Base-by-base conservation (phyloP, 2,113 vertebrate species). In the Pithys albifrons region DNA sequence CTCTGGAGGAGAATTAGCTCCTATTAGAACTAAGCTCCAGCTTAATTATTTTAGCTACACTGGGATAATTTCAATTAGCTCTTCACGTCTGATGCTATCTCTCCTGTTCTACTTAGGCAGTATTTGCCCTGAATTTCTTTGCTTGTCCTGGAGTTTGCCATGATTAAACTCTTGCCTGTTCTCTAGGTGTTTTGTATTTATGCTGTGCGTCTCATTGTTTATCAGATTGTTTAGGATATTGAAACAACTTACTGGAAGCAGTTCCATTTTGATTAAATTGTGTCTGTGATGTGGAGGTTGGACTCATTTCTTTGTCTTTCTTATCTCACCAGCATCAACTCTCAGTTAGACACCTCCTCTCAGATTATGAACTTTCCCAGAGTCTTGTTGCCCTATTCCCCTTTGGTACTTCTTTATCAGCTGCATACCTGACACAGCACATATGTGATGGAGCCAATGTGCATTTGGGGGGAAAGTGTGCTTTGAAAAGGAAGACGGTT, bases 21-120 rank as follows among this genome's bases (percentile, higher is more conserved):
- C 51, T 78, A 85, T 87, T 61, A 94, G 55, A 77, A 59, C n/a
- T 71, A 67, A 92, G 48, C 39, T 88, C 73, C 62, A 58, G 45
- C 51, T 62, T 95, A 79, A 89, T 97, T 86, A 82, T 95, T 92
- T 91, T 61, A 93, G 69, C 62, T 76, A 46, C 49, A 35, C 19
- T 80, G 76, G 80, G 70, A 85, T 88, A 58, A 92, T 92, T 91
- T 96, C 66, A 94, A 93, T 97, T 90, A 97, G 84, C 75, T 95
- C 28, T 59, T 80, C 80, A n/a, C 62, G 74, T 89, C 85, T 79
- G 83, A 89, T 94, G 58, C 20, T 77, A 19, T 85, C 59, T 74
- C 12, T 59, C 5, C 46, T 57, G n/a, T 88, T 80, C 90, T 66
- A 15, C 80, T 81, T 79, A 49, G 46, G 45, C 64, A 89, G 72